Conservation (phyloP, 2,888 invertebrate genomes). For the Idaea straminata region DNA sequence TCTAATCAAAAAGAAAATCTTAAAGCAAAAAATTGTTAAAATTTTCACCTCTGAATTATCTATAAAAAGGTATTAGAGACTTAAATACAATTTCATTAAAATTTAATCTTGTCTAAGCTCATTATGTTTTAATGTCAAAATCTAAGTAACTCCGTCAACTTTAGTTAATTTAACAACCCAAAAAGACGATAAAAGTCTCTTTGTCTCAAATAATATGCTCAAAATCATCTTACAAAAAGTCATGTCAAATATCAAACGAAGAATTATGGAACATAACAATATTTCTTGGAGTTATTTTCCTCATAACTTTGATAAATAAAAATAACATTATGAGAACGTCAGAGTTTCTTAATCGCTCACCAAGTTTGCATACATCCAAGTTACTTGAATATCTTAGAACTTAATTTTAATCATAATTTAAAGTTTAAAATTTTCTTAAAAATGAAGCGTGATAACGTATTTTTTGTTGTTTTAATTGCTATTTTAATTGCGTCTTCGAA, state of each 20-base stretch:
- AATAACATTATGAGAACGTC: neutral
- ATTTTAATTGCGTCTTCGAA: neutral
- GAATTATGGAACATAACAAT: neutral
- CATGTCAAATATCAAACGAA: neutral
- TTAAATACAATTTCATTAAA: neutral
- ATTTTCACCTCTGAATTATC: too few relatives aligned
- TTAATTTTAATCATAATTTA: neutral
- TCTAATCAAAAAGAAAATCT: too few relatives aligned
- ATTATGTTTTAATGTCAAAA: neutral
- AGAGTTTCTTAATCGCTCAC: neutral
- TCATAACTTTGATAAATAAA: neutral
- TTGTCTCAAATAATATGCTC: neutral
- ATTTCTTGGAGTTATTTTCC: neutral
- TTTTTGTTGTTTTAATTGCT: neutral
- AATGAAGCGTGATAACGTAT: neutral
- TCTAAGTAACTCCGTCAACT: neutral
- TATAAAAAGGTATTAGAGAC: neutral
- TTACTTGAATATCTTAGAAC: neutral
- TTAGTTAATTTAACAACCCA: neutral
- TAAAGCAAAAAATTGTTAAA: too few relatives aligned
- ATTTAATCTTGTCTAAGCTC: neutral
- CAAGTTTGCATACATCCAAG: neutral
- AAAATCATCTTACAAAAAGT: neutral
- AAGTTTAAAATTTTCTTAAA: neutral
- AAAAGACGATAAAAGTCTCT: neutral